Base-by-base conservation (phyloP, 2,113 vertebrate genomes). In the Heterotilapia buettikoferi region DNA sequence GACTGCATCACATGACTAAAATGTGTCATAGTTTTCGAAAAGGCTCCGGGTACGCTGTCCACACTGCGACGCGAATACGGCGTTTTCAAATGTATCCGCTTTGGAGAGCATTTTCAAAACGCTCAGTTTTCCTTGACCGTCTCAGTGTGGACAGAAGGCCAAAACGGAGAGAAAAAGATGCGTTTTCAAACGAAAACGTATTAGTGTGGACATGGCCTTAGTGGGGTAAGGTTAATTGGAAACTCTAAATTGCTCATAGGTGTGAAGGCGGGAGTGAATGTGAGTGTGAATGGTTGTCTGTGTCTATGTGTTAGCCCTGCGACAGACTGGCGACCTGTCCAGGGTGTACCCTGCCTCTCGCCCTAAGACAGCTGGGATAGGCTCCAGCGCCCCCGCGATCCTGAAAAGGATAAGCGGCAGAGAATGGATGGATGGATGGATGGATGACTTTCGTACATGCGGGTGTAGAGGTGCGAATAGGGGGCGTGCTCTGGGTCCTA, bases 381-480 rank as follows among this genome's bases (percentile, higher is more conserved):
- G 52, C 54, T 57, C 54, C 24, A 57, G 54, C 0, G 12, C 7
- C 12, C 54, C 21, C 1, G 0, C 21, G 2, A 56, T 26, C 24
- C 54, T 57, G 54, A 14, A 57, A 57, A 26, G 4, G 24, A 57
- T 26, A 57, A 57, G 54, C 4, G 7, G 54, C 24, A 57, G 54
- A 57, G 24, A 57, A 14, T 56, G 21, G 53, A 26, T 56, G 11
- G 10, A 54, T n/a, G n/a, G n/a, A n/a, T 54, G 53, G 54, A 56
- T 57, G 54, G 24, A 14, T 63, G 59, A 63, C 16, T 36, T 63
- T 63, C n/a, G 10, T 66, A 68, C 63, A 43, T 71, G 36, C 2
- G 2, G n/a, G 7, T 68, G 36, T 68, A 21, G 36, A 61, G 26
- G 8, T 61, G 26, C 26, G 26, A 31, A 31, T 31, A 31, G 57